Conservation (phyloP, 2,797 vertebrate genomes). For the Enteromius fasciolatus region DNA sequence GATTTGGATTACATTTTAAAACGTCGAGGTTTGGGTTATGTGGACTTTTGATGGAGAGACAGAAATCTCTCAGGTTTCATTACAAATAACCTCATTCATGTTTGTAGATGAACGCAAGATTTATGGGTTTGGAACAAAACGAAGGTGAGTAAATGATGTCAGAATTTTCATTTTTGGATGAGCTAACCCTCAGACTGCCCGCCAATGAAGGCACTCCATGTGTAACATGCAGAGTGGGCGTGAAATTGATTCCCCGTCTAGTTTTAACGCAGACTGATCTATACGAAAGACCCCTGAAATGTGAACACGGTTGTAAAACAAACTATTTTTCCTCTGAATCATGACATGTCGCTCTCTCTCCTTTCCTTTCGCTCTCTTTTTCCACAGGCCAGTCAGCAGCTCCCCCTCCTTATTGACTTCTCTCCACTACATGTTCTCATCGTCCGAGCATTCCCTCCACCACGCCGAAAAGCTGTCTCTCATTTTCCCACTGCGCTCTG, state of each 20-base stretch:
- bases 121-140: neutral
- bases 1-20: neutral
- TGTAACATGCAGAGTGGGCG: neutral
- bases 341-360: conserved; percentile 54
- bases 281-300: conserved; percentile 47
- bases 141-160: neutral
- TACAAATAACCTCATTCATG: neutral
- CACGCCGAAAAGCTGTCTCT: conserved; percentile 62
- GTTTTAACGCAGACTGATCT: conserved; percentile 47
- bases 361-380: conserved; percentile 47
- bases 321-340: conserved; percentile 59
- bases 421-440: conserved; percentile 64
- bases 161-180: neutral
- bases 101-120: neutral
- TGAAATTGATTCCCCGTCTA: conserved; percentile 39
- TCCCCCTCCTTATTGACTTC: conserved; percentile 46
- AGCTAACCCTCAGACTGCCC: neutral
- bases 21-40: neutral
- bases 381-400: conserved; percentile 59
- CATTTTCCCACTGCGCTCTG: conserved; percentile 60
- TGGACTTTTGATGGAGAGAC: neutral
- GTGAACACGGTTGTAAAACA: conserved; percentile 59
- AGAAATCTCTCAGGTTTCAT: conserved; percentile 13
- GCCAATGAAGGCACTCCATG: neutral
- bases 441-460: conserved; percentile 64